Evolutionary conservation across 2,113 vertebrate genomes (phyloP).

Genomic region (Syrmaticus mikado): DNA sequence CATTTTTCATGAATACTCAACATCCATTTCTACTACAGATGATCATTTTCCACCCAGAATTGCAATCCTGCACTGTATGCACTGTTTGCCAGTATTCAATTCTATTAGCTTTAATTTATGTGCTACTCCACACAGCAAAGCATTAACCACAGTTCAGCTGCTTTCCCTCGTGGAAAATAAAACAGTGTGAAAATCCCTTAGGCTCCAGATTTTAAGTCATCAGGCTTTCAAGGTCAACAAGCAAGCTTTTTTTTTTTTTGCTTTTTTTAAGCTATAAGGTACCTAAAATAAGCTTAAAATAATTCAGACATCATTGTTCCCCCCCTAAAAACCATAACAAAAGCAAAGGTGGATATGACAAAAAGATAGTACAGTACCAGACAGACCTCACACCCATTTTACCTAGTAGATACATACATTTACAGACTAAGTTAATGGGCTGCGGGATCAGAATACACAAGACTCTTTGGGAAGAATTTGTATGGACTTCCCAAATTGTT

Average conservation of each 20-base stretch:
- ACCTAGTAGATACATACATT: neutral
- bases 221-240: neutral
- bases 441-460: neutral
- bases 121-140: neutral
- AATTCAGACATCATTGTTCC: neutral
- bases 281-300: neutral
- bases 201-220: neutral
- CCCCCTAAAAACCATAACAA: neutral
- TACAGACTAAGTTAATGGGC: neutral
- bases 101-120: neutral
- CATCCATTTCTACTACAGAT: neutral
- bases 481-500: neutral
- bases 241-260: neutral
- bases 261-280: neutral
- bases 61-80: neutral
- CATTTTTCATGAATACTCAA: neutral
- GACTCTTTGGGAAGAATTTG: neutral
- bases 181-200: neutral
- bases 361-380: neutral
- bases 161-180: neutral
- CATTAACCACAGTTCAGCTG: neutral
- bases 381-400: neutral
- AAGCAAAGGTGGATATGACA: neutral
- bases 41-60: neutral
- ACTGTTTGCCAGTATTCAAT: neutral